Evolutionary conservation across 2,888 invertebrate genomes (phyloP), one percentile per base, ranked within the genome.

Genomic region (Chloromyia formosa): DNA sequence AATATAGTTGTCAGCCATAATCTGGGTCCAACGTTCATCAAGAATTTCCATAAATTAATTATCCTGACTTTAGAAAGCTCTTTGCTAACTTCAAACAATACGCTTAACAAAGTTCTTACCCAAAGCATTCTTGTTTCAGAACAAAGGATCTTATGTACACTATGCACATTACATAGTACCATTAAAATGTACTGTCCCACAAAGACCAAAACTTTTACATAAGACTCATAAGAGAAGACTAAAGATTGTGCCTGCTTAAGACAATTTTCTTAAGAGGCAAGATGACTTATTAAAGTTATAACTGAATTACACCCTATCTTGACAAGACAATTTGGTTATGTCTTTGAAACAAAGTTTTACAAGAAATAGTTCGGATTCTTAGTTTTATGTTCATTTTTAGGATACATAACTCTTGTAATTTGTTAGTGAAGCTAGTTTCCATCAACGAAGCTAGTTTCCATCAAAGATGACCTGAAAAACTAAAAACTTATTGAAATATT

Each of bases 251-350:
- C 71, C 35, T 58, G 35, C 35, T 71, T 40, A 71, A 71, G 71
- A 56, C 53, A 69, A 69, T 54, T 69, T 18, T 69, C 69, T 69
- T 69, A 54, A 71, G 71, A 69, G 69, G 23, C 20, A 23, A 69
- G 68, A 53, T 71, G 58, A 71, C 71, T 71, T 56, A 58, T 56
- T 71, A 56, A 56, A 71, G 58, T 58, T 56, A 18, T 71, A 71
- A 71, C 58, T 71, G 56, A 71, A 58, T 71, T 71, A 40, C 58
- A 56, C 58, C 12, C 14, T 69, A 54, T 54, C 54, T 71, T 71
- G 40, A 18, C 42, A 58, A 35, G 7, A 71, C 35, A 45, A 49
- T 66, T 9, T 18, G 5, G 56, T 56, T 18, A 4, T 2, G 56
- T 0, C 20, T 49, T n/a, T 49, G 49, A 49, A 7, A 49, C 10